A percentile compares a stretch with the other conserved stretches of the same genome.
These are phyloP conservation scores for Siniperca obscura DNA, from an alignment of 2,797 vertebrate species.

Conservation along the genomic window DNA sequence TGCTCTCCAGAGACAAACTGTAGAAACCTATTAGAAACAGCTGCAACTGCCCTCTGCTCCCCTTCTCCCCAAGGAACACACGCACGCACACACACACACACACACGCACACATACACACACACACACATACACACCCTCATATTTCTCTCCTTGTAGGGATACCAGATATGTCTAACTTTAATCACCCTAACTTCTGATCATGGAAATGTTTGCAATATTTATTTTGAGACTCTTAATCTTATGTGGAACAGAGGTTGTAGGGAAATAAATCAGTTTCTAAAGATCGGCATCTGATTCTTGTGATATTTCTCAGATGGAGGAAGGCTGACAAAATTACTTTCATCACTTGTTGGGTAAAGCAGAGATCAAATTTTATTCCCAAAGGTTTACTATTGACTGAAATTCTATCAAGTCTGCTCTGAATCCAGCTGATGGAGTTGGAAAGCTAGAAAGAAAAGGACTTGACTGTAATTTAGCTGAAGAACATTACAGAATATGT, in stretches of 20 bases:
- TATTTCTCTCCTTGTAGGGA: neutral
- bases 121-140: neutral
- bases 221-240: neutral
- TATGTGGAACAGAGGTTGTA: neutral
- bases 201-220: slow-evolving; percentile 3
- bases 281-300: slow-evolving; percentile 7
- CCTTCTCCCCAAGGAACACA: slow-evolving; percentile 12
- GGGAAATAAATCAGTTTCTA: slow-evolving; percentile 6
- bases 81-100: neutral
- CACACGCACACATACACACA: neutral
- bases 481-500: neutral
- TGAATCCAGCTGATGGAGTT: neutral
- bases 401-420: neutral
- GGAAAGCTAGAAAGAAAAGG: neutral
- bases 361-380: neutral
- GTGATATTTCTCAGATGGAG: slow-evolving; percentile 7
- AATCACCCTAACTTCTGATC: slow-evolving; percentile 2
- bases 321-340: neutral
- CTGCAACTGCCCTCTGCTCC: slow-evolving; percentile 52
- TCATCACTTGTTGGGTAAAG: slow-evolving; percentile 9
- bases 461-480: neutral
- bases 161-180: neutral
- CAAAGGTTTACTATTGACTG: slow-evolving; percentile 1
- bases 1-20: slow-evolving; percentile 58
- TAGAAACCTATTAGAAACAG: slow-evolving; percentile 65